A percentile compares a stretch with the other conserved stretches of the same genome.
phyloP scores from a whole-genome alignment of 2,888 invertebrate species.

The Pycnomerus fuliginosus region DNA sequence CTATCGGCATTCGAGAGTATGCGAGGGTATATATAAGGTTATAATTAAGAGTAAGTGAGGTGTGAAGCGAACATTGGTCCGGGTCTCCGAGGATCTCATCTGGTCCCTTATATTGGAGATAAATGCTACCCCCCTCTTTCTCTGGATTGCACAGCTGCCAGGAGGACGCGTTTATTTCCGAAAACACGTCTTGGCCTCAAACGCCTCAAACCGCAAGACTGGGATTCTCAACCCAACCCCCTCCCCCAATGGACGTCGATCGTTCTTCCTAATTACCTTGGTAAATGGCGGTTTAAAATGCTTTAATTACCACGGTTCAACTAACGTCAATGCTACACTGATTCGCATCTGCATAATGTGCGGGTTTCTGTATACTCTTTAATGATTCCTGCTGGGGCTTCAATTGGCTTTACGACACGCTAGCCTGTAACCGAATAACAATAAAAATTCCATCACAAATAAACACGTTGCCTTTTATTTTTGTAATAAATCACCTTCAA shows the following conservation, averaged over 20 bases:
- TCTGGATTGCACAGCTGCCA: constrained; percentile 35
- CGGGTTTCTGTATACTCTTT: too few species aligned
- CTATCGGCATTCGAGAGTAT: too few species aligned
- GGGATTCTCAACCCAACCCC: background rate
- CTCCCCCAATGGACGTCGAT: constrained; percentile 12
- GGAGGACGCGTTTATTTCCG: constrained; percentile 30
- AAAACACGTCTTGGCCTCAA: constrained; percentile 21
- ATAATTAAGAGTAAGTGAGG: constrained; percentile 52
- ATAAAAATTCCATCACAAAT: too few species aligned
- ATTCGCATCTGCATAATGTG: constrained; percentile 19
- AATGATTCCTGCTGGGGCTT: too few species aligned
- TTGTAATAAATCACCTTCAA: too few species aligned
- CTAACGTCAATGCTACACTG: constrained; percentile 23
- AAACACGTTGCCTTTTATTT: too few species aligned
- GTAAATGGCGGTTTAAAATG: constrained; percentile 29
- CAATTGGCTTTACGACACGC: too few species aligned
- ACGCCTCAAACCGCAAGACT: constrained; percentile 10
- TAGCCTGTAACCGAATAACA: too few species aligned
- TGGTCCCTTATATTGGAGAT: constrained; percentile 43
- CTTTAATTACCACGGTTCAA: constrained; percentile 23
- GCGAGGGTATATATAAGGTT: too few species aligned
- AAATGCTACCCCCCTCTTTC: constrained; percentile 34
- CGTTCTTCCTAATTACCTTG: constrained; percentile 24
- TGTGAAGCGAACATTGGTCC: constrained; percentile 48
- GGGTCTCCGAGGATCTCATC: constrained; percentile 46